These are phyloP conservation scores for Netelia inedita DNA, from an alignment of 2,888 invertebrate genomes.

Conservation along the genomic window DNA sequence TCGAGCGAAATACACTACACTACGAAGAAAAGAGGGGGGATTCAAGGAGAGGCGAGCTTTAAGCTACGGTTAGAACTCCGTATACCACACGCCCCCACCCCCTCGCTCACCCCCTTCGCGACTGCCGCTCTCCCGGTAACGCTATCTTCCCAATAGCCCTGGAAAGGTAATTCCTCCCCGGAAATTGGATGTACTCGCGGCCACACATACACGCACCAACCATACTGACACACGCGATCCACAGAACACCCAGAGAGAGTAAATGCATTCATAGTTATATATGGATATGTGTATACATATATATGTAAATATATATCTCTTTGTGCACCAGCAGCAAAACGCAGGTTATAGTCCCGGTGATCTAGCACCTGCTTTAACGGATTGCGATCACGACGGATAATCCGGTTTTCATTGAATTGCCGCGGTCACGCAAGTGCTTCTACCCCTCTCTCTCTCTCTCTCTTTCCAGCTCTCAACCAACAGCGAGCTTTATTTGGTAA, in stretches of 20 bases:
- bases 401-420: constrained; percentile 78
- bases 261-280: neutral
- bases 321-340: constrained; percentile 36
- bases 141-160: constrained; percentile 73
- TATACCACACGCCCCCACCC: constrained; percentile 10
- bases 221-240: constrained; percentile 60
- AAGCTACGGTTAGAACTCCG: constrained; percentile 77
- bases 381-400: constrained; percentile 77
- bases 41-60: constrained; percentile 69
- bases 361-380: constrained; percentile 75
- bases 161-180: constrained; percentile 80
- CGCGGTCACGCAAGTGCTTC: constrained; percentile 60
- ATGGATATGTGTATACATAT: no score
- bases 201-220: constrained; percentile 48
- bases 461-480: neutral
- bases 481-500: constrained; percentile 32
- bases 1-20: constrained; percentile 2
- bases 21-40: neutral
- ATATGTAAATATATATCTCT: constrained; percentile 10
- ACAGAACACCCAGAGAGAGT: constrained; percentile 24
- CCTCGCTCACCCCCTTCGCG: constrained; percentile 23
- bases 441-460: constrained; percentile 1
- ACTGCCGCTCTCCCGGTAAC: constrained; percentile 48
- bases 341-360: constrained; percentile 59
- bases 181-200: constrained; percentile 80